These are phyloP conservation scores for Podabrus alpinus DNA, from an alignment of 2,888 invertebrate genomes.

Conservation along the genomic window DNA sequence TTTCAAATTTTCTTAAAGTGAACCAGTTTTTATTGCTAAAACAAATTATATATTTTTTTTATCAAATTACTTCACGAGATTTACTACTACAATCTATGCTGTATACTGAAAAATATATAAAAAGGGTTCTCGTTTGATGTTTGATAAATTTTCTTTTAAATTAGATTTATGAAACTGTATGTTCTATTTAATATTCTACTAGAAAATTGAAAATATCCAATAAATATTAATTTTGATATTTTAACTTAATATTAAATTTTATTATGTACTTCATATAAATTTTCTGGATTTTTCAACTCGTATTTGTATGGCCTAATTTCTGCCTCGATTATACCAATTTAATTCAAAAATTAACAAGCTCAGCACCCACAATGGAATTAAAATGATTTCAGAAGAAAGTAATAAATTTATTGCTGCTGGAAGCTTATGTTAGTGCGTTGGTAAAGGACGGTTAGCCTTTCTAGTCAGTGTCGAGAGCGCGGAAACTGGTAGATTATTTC, in stretches of 20 bases:
- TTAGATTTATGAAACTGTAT: not conserved
- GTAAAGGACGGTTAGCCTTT: too few species aligned
- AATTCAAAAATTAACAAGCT: too few species aligned
- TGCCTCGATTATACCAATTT: too few species aligned
- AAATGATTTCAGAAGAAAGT: too few species aligned
- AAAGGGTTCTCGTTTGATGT: not conserved
- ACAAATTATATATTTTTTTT: not conserved
- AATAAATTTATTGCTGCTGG: too few species aligned
- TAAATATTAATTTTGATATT: not conserved
- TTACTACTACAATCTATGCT: not conserved
- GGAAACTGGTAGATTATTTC: too few species aligned
- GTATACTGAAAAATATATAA: not conserved
- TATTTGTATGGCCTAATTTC: too few species aligned
- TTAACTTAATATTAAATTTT: not conserved
- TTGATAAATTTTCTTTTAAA: not conserved
- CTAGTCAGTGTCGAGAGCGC: too few species aligned
- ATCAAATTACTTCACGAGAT: not conserved
- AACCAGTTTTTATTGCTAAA: slow-evolving; percentile 1
- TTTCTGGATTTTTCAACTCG: too few species aligned
- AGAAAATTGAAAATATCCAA: not conserved
- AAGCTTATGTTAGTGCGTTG: too few species aligned
- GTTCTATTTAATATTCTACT: not conserved
- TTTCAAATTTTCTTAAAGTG: slow-evolving; percentile 2
- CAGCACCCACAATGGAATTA: too few species aligned
- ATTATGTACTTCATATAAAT: too few species aligned